Base-by-base conservation (phyloP, 1,140 invertebrate species). In the Drosophila leontia region DNA sequence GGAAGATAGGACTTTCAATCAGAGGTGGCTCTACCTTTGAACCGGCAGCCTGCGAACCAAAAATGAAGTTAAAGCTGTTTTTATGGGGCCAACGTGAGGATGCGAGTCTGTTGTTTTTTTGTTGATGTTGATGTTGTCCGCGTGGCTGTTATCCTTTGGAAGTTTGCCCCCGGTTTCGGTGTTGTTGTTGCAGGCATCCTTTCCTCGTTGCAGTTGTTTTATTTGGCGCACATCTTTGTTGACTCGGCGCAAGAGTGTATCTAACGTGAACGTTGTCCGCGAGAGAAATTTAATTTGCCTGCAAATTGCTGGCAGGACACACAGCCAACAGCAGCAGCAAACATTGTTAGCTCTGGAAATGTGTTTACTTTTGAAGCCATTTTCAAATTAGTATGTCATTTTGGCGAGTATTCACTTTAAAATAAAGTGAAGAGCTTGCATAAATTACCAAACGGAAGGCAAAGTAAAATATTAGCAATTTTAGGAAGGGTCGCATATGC, bases 191-290 rank as follows among this genome's bases (percentile, higher is more conserved):
- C 57, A 50, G 48, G 35, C 32, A 50, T 75, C 70, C 72, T 48
- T 74, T 42, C 41, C 19, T 19, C 59, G 51, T 7, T 71, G 61
- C 62, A 64, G 67, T 61, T 69, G 64, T 72, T 85, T 75, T 83
- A 85, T 84, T 85, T 74, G 82, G 64, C 68, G 80, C 56, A 80
- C 84, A 83, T 83, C 80, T 88, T 88, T 87, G 83, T 87, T 88
- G 78, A 88, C 72, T 83, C 79, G 62, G 62, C 69, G 71, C 53
- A 53, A 48, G 51, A 75, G 78, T 80, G 83, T 87, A 76, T 72
- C 80, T 75, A 82, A 75, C 80, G 68, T 58, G 59, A 62, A 69
- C 79, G 42, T 58, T 75, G 68, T 68, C 63, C 63, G 50, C 70
- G 51, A 48, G 53, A 83, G 84, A 71, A 87, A 87, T 87, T 87